Conservation (phyloP, 2,113 vertebrate species). For the Oenanthe melanoleuca region DNA sequence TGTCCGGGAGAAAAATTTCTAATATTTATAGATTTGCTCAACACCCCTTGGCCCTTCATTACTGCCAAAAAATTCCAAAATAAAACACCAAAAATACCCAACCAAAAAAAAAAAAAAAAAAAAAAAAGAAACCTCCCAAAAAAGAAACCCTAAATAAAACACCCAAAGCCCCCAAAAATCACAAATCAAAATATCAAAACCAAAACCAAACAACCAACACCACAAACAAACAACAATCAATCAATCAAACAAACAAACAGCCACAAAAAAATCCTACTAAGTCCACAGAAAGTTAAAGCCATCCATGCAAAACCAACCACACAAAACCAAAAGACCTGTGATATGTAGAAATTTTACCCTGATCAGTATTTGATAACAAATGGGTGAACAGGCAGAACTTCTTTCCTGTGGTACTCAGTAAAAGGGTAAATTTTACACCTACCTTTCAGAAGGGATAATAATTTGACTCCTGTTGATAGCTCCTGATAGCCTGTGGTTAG, state of each 20-base stretch:
- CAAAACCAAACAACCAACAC: neutral
- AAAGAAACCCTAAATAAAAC: too few species aligned
- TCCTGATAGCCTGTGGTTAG: neutral
- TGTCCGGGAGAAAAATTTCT: neutral
- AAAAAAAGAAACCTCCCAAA: too few species aligned
- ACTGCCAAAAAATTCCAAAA: neutral
- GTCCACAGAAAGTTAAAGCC: neutral
- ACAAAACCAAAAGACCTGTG: rapidly evolving
- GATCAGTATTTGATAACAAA: neutral
- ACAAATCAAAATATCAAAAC: neutral
- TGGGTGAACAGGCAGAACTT: neutral
- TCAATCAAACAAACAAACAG: neutral
- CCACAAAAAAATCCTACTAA: neutral
- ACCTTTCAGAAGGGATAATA: neutral
- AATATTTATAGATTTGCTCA: neutral
- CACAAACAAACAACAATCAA: neutral
- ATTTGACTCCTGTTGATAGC: neutral
- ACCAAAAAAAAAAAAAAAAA: too few species aligned
- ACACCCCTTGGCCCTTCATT: neutral
- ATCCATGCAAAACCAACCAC: neutral
- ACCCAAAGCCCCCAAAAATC: too few species aligned
- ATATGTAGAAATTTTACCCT: neutral
- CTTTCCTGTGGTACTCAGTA: neutral
- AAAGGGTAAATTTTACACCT: neutral
- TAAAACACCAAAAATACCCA: neutral